A percentile compares a stretch with the other conserved stretches of the same genome.
These are phyloP conservation scores for Heliopora coerulea DNA, from an alignment of 92 coral and sea anemone genomes.

Conservation along the genomic window DNA sequence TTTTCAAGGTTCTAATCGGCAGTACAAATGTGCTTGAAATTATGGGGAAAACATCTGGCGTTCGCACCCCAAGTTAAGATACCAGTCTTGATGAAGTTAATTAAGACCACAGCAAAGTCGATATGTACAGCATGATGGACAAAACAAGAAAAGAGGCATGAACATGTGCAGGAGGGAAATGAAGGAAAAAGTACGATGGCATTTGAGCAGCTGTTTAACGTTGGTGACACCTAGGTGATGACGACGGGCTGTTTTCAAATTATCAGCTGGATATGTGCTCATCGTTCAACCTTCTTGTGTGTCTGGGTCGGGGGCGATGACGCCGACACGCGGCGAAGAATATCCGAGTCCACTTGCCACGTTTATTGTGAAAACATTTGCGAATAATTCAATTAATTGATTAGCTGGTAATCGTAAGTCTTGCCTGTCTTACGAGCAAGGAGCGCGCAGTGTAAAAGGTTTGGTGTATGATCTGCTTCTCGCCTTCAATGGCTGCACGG, in stretches of 20 bases:
- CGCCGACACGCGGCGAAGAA: slow-evolving; percentile 16
- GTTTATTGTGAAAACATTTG: slow-evolving; percentile 41
- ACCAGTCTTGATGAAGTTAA: background rate
- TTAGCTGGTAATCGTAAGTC: slow-evolving; percentile 29
- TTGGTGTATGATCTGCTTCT: too few relatives aligned
- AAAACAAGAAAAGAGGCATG: background rate
- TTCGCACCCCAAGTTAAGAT: background rate
- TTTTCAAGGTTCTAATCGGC: slow-evolving; percentile 38
- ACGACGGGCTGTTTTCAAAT: slow-evolving; percentile 42
- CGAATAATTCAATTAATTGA: slow-evolving; percentile 45
- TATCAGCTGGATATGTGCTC: slow-evolving; percentile 38
- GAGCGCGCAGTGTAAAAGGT: background rate
- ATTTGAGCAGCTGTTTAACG: slow-evolving; percentile 12
- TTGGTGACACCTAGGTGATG: slow-evolving; percentile 25
- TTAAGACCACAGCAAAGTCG: background rate
- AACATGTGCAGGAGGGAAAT: background rate
- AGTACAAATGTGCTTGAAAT: slow-evolving; percentile 32
- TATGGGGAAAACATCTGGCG: slow-evolving; percentile 30
- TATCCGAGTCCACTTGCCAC: slow-evolving; percentile 25
- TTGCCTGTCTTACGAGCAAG: background rate
- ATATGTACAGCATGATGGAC: background rate
- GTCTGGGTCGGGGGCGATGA: slow-evolving; percentile 39
- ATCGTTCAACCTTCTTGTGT: slow-evolving; percentile 27
- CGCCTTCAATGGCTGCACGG: too few relatives aligned
- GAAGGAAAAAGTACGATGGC: background rate